Evolutionary conservation across 2,888 invertebrate species (phyloP).

Genomic region (Timandra comae): DNA sequence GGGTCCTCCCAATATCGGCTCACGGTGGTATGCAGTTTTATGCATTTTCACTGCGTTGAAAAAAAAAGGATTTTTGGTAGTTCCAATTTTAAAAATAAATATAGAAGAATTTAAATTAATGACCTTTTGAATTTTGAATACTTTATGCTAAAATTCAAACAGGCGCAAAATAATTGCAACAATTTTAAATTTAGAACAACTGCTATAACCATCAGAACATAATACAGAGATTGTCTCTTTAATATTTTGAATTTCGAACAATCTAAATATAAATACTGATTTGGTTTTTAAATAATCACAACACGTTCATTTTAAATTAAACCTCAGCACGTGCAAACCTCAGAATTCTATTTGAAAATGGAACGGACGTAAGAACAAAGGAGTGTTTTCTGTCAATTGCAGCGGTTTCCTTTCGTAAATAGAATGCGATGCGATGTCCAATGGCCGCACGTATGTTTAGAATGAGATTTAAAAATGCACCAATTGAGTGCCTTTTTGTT

Average conservation of each 20-base stretch:
- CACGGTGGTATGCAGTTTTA: no score
- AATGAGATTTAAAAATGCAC: constrained; percentile 39
- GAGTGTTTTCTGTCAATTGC: constrained; percentile 62
- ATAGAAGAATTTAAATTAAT: no score
- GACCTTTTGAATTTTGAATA: no score
- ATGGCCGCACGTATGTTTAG: constrained; percentile 33
- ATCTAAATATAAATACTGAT: not conserved
- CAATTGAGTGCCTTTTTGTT: no score
- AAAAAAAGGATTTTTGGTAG: not conserved
- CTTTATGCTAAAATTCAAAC: no score
- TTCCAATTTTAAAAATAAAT: not conserved
- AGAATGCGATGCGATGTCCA: constrained; percentile 50
- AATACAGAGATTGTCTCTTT: no score
- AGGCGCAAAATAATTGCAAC: no score
- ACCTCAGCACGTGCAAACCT: constrained; percentile 25
- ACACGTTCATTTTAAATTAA: constrained; percentile 30
- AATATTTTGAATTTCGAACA: no score
- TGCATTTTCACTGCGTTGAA: no score
- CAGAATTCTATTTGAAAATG: constrained; percentile 21
- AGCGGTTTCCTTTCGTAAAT: constrained; percentile 55
- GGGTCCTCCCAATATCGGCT: no score
- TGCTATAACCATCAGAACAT: no score
- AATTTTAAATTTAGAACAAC: no score
- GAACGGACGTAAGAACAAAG: constrained; percentile 47
- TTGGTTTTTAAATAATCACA: constrained; percentile 31